phyloP scores from a whole-genome alignment of 2,113 vertebrate species.

The Prolemur simus region DNA sequence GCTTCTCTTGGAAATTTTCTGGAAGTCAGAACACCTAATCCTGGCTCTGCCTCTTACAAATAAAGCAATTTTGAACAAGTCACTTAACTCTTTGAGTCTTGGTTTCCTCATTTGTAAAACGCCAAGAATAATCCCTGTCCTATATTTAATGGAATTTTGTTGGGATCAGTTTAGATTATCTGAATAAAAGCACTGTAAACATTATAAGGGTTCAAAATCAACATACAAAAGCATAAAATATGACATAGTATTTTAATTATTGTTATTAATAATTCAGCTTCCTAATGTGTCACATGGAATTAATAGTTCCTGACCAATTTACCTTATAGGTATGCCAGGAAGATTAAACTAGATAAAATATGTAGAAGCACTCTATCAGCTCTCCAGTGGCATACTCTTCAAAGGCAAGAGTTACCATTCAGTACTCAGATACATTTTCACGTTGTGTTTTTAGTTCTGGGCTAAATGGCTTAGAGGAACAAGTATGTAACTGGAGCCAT shows the following conservation, averaged over 20 bases:
- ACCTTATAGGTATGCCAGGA: not conserved
- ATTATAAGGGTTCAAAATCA: not conserved
- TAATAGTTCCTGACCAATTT: not conserved
- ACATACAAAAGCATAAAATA: not conserved
- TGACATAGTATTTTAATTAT: slow-evolving; percentile 9
- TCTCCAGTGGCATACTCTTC: not conserved
- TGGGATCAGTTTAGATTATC: not conserved
- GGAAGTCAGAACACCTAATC: not conserved
- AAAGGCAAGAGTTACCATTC: slow-evolving; percentile 39
- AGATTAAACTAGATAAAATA: not conserved
- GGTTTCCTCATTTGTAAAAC: not conserved
- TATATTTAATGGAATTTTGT: not conserved
- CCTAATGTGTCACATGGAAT: not conserved
- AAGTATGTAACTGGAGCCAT: slow-evolving; percentile 84
- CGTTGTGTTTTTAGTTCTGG: slow-evolving; percentile 65
- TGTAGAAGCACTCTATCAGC: not conserved
- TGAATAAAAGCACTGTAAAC: not conserved
- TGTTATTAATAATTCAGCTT: slow-evolving; percentile 1
- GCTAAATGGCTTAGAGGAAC: slow-evolving; percentile 85
- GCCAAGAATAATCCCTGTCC: not conserved
- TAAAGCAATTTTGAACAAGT: not conserved
- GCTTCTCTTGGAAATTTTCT: not conserved
- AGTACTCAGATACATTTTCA: not conserved
- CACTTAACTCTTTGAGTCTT: not conserved
- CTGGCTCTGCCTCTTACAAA: not conserved